Percentiles rank a stretch among this genome's conserved stretches.
Evolutionary conservation across 2,888 invertebrate species (phyloP).

Genomic region (Tenthredo distinguenda): DNA sequence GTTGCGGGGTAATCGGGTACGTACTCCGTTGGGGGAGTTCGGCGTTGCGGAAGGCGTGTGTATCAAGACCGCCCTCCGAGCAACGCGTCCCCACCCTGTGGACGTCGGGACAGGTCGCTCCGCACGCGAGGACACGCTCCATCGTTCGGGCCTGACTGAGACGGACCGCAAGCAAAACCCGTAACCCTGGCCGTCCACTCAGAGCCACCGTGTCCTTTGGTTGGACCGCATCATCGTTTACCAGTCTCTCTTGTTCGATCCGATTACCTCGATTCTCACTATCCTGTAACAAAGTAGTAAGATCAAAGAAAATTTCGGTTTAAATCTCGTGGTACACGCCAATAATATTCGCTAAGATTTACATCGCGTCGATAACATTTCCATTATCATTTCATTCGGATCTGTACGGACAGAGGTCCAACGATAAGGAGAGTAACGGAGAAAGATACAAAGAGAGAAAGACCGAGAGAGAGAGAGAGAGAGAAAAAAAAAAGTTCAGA

Average conservation of each 20-base stretch:
- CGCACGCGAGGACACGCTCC: conserved; percentile 68
- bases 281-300: not conserved
- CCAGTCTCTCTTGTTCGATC: conserved; percentile 47
- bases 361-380: not conserved
- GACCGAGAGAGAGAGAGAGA: not conserved
- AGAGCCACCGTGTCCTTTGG: conserved; percentile 69
- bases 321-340: not conserved
- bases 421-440: not conserved
- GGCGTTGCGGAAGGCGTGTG: conserved; percentile 52
- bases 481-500: not conserved
- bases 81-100: conserved; percentile 58
- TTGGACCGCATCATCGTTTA: conserved; percentile 67
- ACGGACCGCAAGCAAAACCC: conserved; percentile 65
- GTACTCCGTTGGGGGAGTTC: conserved; percentile 31
- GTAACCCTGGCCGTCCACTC: conserved; percentile 65
- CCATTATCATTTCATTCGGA: not conserved
- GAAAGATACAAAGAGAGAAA: not conserved
- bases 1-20: conserved; percentile 5
- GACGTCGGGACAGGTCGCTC: conserved; percentile 52
- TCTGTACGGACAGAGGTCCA: not conserved
- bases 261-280: conserved; percentile 40
- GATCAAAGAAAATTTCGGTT: not conserved
- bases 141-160: conserved; percentile 52
- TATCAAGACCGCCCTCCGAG: conserved; percentile 53
- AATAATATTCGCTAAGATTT: not conserved